Conservation (phyloP, 1,140 invertebrate species). For the Drosophila murphyi region DNA sequence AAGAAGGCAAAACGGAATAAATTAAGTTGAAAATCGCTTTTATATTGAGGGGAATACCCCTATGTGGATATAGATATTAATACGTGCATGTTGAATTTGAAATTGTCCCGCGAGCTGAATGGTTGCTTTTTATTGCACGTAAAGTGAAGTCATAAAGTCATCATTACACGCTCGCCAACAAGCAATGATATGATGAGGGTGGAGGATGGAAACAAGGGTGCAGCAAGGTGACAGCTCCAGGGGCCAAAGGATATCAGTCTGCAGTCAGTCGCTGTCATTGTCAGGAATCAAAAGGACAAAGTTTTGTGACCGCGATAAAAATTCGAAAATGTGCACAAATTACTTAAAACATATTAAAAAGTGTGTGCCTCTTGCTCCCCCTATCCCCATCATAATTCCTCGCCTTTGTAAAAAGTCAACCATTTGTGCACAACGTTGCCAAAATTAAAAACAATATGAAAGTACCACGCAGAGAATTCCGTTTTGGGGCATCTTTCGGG, state of each 20-base stretch:
- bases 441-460: constrained; percentile 61
- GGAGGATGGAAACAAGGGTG: neutral
- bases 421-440: constrained; percentile 57
- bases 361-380: constrained; percentile 7
- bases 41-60: constrained; percentile 41
- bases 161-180: constrained; percentile 72
- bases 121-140: constrained; percentile 77
- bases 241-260: constrained; percentile 27
- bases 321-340: constrained; percentile 77
- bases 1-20: constrained; percentile 59
- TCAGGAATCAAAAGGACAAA: constrained; percentile 60
- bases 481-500: constrained; percentile 12
- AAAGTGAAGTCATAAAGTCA: constrained; percentile 81
- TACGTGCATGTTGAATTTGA: neutral
- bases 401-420: constrained; percentile 3
- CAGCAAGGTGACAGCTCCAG: neutral
- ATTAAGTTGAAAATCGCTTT: constrained; percentile 75
- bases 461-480: constrained; percentile 35
- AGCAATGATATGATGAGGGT: constrained; percentile 26
- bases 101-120: constrained; percentile 45
- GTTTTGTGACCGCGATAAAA: constrained; percentile 77
- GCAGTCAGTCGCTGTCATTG: constrained; percentile 24
- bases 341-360: constrained; percentile 79
- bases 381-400: neutral
- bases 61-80: neutral